These are phyloP conservation scores for Leptopilina clavipes DNA, from an alignment of 1,140 invertebrate genomes.

Conservation along the genomic window DNA sequence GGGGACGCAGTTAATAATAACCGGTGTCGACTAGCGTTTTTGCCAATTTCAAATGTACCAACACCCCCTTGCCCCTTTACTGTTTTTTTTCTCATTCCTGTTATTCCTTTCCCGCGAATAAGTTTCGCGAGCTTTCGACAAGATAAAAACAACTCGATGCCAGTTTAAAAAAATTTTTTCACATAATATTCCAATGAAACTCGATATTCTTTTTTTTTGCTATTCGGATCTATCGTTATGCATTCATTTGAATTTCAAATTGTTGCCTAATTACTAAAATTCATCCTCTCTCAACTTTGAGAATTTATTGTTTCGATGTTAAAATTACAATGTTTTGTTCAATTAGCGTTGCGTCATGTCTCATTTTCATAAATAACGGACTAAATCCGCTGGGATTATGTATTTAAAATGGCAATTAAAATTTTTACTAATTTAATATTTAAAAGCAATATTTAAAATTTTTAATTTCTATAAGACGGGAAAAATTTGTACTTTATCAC, in stretches of 20 bases:
- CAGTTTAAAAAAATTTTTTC: not conserved
- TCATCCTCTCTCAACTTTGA: too few species aligned
- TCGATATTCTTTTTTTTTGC: not conserved
- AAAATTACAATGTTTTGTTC: too few species aligned
- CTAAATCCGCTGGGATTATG: too few species aligned
- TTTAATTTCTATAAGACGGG: too few species aligned
- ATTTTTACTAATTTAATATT: too few species aligned
- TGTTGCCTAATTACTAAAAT: not conserved
- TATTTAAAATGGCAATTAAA: too few species aligned
- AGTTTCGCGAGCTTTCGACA: not conserved
- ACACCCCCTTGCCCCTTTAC: not conserved
- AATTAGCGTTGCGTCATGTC: too few species aligned
- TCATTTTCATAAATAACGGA: not conserved
- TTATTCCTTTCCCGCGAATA: not conserved
- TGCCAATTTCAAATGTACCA: slow-evolving; percentile 28
- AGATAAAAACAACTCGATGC: slow-evolving; percentile 14
- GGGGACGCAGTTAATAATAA: slow-evolving; percentile 51
- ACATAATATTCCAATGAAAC: not conserved
- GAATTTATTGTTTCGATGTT: too few species aligned
- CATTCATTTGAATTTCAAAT: slow-evolving; percentile 23
- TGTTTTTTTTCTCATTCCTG: too few species aligned
- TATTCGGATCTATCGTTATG: not conserved
- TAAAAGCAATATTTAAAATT: too few species aligned
- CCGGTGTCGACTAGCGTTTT: slow-evolving; percentile 41
- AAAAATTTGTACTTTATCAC: too few species aligned